phyloP scores from a whole-genome alignment of 2,797 vertebrate genomes.

The Halcyon smyrnensis region DNA sequence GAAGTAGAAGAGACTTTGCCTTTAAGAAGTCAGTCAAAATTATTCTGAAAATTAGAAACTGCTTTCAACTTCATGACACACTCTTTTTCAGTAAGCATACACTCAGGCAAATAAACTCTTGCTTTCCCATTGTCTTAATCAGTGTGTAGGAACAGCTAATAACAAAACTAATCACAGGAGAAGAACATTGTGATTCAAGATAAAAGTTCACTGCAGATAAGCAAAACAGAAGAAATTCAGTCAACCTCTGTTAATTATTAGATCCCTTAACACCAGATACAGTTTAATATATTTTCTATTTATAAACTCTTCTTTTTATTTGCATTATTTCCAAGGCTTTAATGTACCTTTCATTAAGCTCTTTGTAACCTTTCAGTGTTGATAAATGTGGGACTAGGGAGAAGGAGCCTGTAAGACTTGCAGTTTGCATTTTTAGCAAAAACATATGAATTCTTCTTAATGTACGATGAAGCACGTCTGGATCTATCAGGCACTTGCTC shows the following conservation, averaged over 20 bases:
- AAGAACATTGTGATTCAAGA: background rate
- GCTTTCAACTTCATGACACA: background rate
- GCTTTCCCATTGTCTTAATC: background rate
- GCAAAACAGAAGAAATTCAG: background rate
- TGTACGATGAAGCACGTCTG: background rate
- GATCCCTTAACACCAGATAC: background rate
- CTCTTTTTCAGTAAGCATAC: background rate
- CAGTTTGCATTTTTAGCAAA: background rate
- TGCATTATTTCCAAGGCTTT: background rate
- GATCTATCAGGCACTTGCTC: background rate
- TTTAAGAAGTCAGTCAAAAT: background rate
- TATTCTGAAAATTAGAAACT: background rate
- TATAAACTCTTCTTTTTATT: background rate
- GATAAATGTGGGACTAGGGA: background rate
- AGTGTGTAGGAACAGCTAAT: background rate
- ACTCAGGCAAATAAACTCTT: background rate
- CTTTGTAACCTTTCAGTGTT: background rate
- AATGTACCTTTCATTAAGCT: background rate
- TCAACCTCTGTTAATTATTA: conserved; percentile 1
- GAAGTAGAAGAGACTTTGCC: background rate
- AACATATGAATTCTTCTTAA: background rate
- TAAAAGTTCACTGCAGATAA: background rate
- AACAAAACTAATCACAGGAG: conserved; percentile 5
- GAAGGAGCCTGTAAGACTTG: background rate
- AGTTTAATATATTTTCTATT: conserved; percentile 29